Conservation (phyloP, 2,888 invertebrate species). For the Philereme transversata region DNA sequence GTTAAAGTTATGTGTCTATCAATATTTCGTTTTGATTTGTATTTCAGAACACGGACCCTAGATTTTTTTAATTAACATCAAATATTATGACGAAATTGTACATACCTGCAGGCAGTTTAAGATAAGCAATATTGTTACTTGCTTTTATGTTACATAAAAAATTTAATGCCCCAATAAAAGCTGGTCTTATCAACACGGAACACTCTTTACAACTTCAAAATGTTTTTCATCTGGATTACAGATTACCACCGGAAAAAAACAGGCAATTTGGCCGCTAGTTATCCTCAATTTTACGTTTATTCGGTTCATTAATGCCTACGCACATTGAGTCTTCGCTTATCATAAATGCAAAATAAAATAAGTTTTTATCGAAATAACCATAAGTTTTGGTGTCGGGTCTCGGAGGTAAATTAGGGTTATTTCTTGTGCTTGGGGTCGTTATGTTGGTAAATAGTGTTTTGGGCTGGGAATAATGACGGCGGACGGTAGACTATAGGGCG, state of each 20-base stretch:
- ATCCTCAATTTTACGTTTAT: constrained; percentile 29
- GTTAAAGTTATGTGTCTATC: too few species aligned
- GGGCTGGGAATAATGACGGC: constrained; percentile 61
- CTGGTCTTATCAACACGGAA: constrained; percentile 24
- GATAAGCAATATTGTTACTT: constrained; percentile 6
- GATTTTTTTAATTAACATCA: too few species aligned
- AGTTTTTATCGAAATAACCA: constrained; percentile 3
- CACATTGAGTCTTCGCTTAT: constrained; percentile 3
- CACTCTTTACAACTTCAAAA: constrained; percentile 13
- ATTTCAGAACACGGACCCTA: too few species aligned
- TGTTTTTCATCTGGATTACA: constrained; percentile 15
- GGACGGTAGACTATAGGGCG: constrained; percentile 78
- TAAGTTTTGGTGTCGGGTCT: constrained; percentile 7
- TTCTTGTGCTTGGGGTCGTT: constrained; percentile 7
- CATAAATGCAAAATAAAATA: constrained; percentile 13
- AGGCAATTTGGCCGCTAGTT: constrained; percentile 24
- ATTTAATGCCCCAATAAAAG: constrained; percentile 18
- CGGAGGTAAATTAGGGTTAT: constrained; percentile 7
- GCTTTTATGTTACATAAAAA: constrained; percentile 10
- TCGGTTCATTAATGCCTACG: constrained; percentile 21
- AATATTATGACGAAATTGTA: too few species aligned
- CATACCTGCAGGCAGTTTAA: too few species aligned
- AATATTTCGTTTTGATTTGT: too few species aligned
- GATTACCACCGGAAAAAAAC: constrained; percentile 17
- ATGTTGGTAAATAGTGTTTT: constrained; percentile 26